These are phyloP conservation scores for Linnaemya tessellans DNA, from an alignment of 2,888 invertebrate species.

Conservation along the genomic window DNA sequence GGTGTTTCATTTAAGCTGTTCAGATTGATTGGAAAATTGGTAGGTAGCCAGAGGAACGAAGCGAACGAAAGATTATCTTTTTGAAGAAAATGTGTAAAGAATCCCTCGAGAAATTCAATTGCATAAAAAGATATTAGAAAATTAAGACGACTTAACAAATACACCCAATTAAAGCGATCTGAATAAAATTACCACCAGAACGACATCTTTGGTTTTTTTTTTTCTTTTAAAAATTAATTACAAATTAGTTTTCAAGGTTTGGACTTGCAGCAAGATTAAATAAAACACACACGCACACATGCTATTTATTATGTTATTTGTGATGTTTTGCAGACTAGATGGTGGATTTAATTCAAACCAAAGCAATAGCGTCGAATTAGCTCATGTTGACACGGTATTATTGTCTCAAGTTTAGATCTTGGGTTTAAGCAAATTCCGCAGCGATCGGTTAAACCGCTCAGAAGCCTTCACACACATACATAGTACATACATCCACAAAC, in stretches of 20 bases:
- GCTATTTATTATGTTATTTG: no score
- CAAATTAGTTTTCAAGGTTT: background rate
- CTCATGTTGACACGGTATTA: no score
- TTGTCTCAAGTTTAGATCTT: no score
- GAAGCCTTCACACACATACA: no score
- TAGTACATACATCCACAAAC: no score
- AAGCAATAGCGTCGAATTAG: no score
- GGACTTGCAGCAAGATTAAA: background rate
- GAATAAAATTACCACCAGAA: constrained; percentile 1
- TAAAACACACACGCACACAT: background rate
- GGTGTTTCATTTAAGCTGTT: constrained; percentile 67
- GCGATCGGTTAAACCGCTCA: no score
- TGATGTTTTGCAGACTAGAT: no score
- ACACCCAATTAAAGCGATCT: constrained; percentile 63
- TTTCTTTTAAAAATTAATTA: background rate
- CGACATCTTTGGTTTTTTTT: background rate
- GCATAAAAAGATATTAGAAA: constrained; percentile 48
- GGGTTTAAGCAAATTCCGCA: no score
- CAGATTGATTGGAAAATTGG: constrained; percentile 68
- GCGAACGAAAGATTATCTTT: constrained; percentile 54
- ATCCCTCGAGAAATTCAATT: constrained; percentile 47
- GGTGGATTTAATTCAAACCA: no score
- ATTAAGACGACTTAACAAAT: constrained; percentile 58
- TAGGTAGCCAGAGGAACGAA: constrained; percentile 47
- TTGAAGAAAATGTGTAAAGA: constrained; percentile 48